Evolutionary conservation across 2,113 vertebrate species (phyloP).

Genomic region (Mobula birostris): DNA sequence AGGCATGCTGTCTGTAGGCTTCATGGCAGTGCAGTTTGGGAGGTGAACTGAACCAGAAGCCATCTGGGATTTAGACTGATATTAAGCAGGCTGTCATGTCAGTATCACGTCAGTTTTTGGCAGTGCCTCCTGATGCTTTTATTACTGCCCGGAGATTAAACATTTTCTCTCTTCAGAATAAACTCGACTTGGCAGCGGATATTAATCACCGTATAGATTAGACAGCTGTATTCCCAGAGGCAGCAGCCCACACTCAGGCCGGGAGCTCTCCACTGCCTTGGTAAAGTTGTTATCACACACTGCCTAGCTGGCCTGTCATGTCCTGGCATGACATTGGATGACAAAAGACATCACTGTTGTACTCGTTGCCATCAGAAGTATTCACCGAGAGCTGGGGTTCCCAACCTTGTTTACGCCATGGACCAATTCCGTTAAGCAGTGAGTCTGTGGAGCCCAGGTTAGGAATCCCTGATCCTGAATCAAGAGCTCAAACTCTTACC

Average conservation of each 20-base stretch:
- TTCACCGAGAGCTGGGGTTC: no score
- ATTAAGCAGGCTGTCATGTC: background rate
- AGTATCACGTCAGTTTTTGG: background rate
- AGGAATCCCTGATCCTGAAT: no score
- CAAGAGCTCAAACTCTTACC: background rate
- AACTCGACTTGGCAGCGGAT: background rate
- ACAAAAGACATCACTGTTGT: background rate
- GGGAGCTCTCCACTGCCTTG: no score
- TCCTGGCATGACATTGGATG: background rate
- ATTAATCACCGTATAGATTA: background rate
- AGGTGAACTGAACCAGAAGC: background rate
- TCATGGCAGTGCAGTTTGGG: background rate
- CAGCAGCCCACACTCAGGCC: background rate
- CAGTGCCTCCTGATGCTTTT: background rate
- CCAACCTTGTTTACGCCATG: no score
- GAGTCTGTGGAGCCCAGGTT: no score
- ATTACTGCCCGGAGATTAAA: background rate
- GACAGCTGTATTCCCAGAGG: background rate
- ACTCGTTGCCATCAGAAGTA: no score
- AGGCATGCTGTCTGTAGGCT: background rate
- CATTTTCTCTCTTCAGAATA: background rate
- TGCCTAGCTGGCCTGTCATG: background rate
- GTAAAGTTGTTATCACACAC: no score
- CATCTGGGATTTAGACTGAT: background rate
- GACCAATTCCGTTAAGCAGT: no score